A percentile compares a stretch with the other conserved stretches of the same genome.
phyloP scores from a whole-genome alignment of 2,113 vertebrate species.

The Ancistrus triradiatus region DNA sequence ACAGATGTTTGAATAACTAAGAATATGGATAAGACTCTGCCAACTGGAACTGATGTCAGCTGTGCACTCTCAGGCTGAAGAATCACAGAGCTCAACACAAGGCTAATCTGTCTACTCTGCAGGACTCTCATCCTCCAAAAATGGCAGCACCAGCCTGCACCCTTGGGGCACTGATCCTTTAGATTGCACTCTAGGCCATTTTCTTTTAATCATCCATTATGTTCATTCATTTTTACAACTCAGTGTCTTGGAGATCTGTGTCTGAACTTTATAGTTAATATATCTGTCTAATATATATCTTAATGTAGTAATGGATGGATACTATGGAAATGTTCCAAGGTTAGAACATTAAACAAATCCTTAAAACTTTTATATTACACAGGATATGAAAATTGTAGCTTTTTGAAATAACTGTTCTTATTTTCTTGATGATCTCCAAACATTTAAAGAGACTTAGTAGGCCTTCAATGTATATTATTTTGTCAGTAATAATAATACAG shows the following conservation, averaged over 20 bases:
- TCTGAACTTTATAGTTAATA: background rate
- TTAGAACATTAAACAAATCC: no score
- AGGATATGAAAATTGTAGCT: no score
- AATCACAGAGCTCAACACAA: constrained; percentile 16
- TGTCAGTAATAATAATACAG: no score
- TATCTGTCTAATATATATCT: no score
- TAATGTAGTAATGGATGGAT: no score
- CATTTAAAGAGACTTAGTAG: no score
- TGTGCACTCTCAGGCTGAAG: constrained; percentile 1
- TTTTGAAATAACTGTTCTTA: no score
- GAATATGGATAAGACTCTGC: background rate
- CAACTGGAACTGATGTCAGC: constrained; percentile 17
- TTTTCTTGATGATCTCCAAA: no score
- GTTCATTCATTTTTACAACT: background rate
- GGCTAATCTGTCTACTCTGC: constrained; percentile 19
- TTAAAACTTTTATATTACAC: no score
- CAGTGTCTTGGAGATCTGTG: background rate
- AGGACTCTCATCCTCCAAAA: constrained; percentile 14
- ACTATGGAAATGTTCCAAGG: no score
- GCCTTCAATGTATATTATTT: no score
- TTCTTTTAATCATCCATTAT: background rate
- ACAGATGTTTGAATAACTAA: constrained; percentile 27
- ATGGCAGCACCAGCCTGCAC: constrained; percentile 1
- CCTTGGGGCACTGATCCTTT: background rate
- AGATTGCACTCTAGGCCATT: background rate